Base-by-base conservation (phyloP, 2,797 vertebrate species). In the Syncerus caffer region DNA sequence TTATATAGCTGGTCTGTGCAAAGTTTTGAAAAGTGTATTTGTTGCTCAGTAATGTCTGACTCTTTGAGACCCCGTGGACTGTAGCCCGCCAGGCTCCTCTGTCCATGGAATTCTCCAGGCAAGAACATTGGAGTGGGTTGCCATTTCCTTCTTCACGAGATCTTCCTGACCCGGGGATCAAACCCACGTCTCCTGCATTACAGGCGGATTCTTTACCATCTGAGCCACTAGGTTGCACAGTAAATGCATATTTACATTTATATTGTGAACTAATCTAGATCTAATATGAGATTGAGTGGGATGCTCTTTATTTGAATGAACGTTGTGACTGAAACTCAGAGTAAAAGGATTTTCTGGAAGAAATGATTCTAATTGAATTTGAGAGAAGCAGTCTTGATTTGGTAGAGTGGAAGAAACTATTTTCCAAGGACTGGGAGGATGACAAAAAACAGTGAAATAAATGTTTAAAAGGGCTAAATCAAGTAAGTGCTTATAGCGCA, bases 221-320 rank as follows among this genome's bases (percentile, higher is more conserved):
- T 74, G 11, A 62, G 58, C 27, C 58, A 62, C 58, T 0, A 23
- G 67, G 76, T 53, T 76, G 14, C 17, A 60, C 58, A 78, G 57
- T 87, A 76, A 91, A 82, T 87, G 57, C 4, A 88, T 83, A 83
- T 90, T 96, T 85, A 67, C 17, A 74, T 93, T 78, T 76, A 74
- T 86, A 85, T 92, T 95, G 78, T 89, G 80, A 78, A 92, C 83
- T 95, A 47, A 92, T 83, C 12, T 85, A 47, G 85, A 31, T 95
- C 34, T 45, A 85, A 2, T 90, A 38, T 88, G 67, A 86, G 34
- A 58, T 93, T 82, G 93, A 90, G 85, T 86, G 42, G 31, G 79
- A 93, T 88, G 34, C 34, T 14, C 23, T 78, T 86, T 89, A 74
- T 94, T 60, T 10, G 13, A 91, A 25, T 64, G 85, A 95, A 31